Conservation (phyloP, 1,140 invertebrate genomes). For the Papilio helenus region DNA sequence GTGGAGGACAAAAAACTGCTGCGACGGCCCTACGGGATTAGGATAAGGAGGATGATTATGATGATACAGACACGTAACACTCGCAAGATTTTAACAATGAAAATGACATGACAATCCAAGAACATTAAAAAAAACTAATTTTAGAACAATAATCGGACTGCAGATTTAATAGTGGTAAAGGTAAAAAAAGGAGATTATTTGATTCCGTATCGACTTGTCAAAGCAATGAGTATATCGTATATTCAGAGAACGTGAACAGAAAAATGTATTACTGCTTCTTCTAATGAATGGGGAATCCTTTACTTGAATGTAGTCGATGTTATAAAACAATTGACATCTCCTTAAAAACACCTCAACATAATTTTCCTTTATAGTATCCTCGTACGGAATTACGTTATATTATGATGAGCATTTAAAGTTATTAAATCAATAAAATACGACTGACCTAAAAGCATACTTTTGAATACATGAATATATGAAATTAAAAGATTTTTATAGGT, state of each 20-base stretch:
- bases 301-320: too few species aligned
- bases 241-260: too few species aligned
- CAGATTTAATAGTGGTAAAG: background rate
- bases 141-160: background rate
- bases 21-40: too few species aligned
- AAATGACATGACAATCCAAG: background rate
- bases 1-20: too few species aligned
- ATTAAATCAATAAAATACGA: constrained; percentile 17
- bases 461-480: constrained; percentile 28
- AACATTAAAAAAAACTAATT: background rate
- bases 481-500: constrained; percentile 22
- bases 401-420: background rate
- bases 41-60: too few species aligned
- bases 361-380: background rate
- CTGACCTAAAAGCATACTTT: constrained; percentile 39
- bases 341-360: background rate
- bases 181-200: background rate
- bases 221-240: background rate
- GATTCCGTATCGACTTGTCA: background rate
- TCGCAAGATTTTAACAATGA: background rate
- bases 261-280: background rate
- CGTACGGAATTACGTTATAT: background rate
- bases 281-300: background rate
- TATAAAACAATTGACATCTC: background rate
- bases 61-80: background rate